Evolutionary conservation across 2,113 vertebrate species (phyloP).

Genomic region (Anolis carolinensis): DNA sequence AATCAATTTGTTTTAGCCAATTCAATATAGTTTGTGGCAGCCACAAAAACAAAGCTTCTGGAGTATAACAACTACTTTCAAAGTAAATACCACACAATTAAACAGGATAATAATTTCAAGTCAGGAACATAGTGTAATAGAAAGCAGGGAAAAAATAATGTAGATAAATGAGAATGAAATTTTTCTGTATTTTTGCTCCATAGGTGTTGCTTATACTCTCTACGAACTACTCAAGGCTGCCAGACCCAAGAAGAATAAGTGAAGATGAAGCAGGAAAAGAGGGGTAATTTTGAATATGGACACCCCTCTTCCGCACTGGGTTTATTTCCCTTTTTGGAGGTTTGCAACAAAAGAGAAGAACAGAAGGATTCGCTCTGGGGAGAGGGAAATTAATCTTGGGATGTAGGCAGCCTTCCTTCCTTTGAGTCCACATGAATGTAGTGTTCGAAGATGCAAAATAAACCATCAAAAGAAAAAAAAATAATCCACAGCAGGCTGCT

Average conservation of each 20-base stretch:
- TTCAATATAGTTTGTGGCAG: too few species aligned
- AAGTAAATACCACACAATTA: too few species aligned
- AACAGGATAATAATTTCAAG: too few species aligned
- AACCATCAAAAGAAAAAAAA: background rate
- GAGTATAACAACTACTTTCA: too few species aligned
- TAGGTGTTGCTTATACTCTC: background rate
- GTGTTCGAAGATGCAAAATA: background rate
- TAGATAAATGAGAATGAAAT: too few species aligned
- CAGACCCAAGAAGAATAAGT: background rate
- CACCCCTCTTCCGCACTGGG: background rate
- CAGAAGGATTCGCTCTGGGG: fast-evolving
- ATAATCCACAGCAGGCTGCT: background rate
- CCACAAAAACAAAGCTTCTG: too few species aligned
- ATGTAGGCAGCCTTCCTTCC: background rate
- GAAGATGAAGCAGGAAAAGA: background rate
- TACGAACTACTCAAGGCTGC: background rate
- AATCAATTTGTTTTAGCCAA: too few species aligned
- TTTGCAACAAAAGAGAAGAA: background rate
- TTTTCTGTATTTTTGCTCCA: background rate
- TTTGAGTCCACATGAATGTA: background rate
- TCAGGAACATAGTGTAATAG: too few species aligned
- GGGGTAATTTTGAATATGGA: too few species aligned
- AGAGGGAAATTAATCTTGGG: too few species aligned
- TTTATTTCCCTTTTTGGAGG: background rate
- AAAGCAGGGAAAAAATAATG: too few species aligned